phyloP scores from a whole-genome alignment of 1,140 invertebrate species.

The Contarinia nasturtii region DNA sequence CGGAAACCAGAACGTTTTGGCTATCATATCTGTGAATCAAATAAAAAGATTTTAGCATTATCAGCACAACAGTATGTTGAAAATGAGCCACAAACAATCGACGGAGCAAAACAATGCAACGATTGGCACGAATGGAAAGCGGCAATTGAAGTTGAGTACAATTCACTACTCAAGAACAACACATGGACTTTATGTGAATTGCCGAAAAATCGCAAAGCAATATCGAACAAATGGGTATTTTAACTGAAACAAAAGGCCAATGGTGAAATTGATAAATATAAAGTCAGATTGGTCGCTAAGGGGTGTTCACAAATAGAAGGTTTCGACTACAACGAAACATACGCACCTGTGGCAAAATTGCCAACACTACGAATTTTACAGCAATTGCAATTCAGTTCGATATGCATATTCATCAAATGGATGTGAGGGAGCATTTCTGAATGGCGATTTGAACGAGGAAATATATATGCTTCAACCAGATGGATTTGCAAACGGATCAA shows the following conservation, averaged over 20 bases:
- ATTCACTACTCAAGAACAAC: constrained; percentile 9
- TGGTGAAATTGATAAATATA: constrained; percentile 11
- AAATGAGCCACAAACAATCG: background rate
- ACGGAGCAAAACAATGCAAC: background rate
- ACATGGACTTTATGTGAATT: constrained; percentile 8
- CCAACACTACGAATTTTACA: constrained; percentile 16
- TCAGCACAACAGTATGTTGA: background rate
- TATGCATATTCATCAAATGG: constrained; percentile 16
- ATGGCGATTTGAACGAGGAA: constrained; percentile 23
- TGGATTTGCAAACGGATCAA: background rate
- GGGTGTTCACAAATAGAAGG: constrained; percentile 21
- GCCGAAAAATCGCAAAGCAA: background rate
- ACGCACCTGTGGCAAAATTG: constrained; percentile 16
- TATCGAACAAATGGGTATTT: constrained; percentile 10
- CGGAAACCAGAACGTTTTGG: no score
- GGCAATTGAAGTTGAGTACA: constrained; percentile 10
- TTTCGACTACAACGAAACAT: constrained; percentile 21
- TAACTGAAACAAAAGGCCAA: constrained; percentile 7
- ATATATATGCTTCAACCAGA: constrained; percentile 6
- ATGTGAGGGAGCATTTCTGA: constrained; percentile 24
- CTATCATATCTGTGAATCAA: no score
- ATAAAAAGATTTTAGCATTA: background rate
- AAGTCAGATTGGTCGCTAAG: constrained; percentile 21
- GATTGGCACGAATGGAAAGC: constrained; percentile 9
- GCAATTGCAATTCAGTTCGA: constrained; percentile 11